Percentiles rank a stretch among this genome's conserved stretches.
Evolutionary conservation across 2,113 vertebrate species (phyloP).

Genomic region (Cyprinus carpio): DNA sequence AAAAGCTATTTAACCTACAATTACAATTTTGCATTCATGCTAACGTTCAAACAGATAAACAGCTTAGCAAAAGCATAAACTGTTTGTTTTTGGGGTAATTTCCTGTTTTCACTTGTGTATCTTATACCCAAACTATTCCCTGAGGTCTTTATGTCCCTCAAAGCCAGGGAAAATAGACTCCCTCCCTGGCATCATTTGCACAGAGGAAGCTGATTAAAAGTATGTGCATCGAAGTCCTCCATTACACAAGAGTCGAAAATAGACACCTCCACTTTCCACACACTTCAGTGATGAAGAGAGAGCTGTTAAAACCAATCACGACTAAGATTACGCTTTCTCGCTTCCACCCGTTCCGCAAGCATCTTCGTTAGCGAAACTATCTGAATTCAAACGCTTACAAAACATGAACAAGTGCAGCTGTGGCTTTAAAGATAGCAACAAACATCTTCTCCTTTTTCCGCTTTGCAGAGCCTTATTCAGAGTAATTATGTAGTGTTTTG

Average conservation of each 20-base stretch:
- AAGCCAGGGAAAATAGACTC: constrained; percentile 21
- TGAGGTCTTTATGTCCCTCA: constrained; percentile 17
- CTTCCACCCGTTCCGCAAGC: constrained; percentile 23
- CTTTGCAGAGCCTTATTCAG: constrained; percentile 62
- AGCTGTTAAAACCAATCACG: constrained; percentile 53
- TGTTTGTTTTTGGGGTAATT: constrained; percentile 45
- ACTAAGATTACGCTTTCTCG: constrained; percentile 19
- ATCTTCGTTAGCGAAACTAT: constrained; percentile 33
- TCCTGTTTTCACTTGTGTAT: constrained; percentile 30
- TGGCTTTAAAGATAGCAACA: constrained; percentile 71
- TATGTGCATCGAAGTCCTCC: constrained; percentile 23
- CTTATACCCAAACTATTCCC: constrained; percentile 25
- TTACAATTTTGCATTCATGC: not conserved
- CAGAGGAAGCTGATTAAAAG: constrained; percentile 40
- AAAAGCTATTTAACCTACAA: not conserved
- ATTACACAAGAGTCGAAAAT: constrained; percentile 46
- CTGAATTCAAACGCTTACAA: constrained; percentile 58
- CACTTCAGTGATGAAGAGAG: constrained; percentile 46
- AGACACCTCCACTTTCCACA: constrained; percentile 43
- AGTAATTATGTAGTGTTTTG: constrained; percentile 73
- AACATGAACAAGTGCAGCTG: constrained; percentile 72
- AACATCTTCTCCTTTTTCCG: constrained; percentile 62
- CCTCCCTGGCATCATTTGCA: not conserved
- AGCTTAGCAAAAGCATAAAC: not conserved
- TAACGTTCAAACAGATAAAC: constrained; percentile 22